A percentile compares a stretch with the other conserved stretches of the same genome.
Evolutionary conservation across 2,113 vertebrate species (phyloP).

Genomic region (Microtus montanus): DNA sequence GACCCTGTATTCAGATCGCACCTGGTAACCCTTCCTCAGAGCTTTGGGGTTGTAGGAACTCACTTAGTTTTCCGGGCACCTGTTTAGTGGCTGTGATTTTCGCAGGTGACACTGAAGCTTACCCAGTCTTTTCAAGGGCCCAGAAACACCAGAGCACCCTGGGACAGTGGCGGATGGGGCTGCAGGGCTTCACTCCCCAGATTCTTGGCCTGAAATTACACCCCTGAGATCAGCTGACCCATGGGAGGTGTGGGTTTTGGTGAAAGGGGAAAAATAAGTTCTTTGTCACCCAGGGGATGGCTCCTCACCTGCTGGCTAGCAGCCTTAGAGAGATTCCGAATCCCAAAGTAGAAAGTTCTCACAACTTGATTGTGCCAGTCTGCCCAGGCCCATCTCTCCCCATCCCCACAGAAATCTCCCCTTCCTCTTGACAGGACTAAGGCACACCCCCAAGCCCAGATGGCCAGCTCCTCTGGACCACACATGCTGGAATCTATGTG

Average conservation of each 20-base stretch:
- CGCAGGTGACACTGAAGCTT: constrained; percentile 66
- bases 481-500: not conserved
- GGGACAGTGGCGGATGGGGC: not conserved
- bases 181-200: not conserved
- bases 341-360: not conserved
- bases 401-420: no score
- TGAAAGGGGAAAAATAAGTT: no score
- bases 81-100: not conserved
- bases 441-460: not conserved
- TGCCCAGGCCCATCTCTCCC: not conserved
- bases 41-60: constrained; percentile 24
- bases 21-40: not conserved
- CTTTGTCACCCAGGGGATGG: not conserved
- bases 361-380: not conserved
- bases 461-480: not conserved
- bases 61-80: constrained; percentile 66
- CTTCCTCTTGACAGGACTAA: not conserved
- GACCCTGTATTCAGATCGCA: not conserved
- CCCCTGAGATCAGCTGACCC: constrained; percentile 21
- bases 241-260: not conserved
- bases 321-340: not conserved
- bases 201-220: constrained; percentile 64
- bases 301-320: not conserved
- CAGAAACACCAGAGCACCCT: constrained; percentile 16
- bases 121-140: constrained; percentile 68